Percentiles rank a stretch among this genome's conserved stretches.
phyloP scores from a whole-genome alignment of 2,797 vertebrate genomes.

The Betta splendens region DNA sequence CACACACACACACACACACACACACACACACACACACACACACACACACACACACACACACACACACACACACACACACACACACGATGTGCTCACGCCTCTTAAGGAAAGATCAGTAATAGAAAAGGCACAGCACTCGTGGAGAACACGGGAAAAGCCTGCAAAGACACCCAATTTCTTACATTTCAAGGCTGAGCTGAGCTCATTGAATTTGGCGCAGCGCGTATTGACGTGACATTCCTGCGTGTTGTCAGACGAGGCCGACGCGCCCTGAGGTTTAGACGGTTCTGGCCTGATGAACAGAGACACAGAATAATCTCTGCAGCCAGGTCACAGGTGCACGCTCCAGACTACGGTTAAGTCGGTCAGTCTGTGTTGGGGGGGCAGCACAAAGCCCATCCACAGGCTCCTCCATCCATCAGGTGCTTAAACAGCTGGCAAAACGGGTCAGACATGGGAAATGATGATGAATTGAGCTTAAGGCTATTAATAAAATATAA shows the following conservation, averaged over 20 bases:
- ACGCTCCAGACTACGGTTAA: conserved; percentile 68
- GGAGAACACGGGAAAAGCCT: not conserved
- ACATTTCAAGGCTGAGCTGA: conserved; percentile 5
- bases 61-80: no score
- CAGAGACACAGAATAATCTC: conserved; percentile 69
- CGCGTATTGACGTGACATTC: conserved; percentile 29
- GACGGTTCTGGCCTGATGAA: conserved; percentile 67
- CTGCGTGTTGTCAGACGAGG: conserved; percentile 16
- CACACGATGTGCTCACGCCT: no score
- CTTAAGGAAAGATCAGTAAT: conserved; percentile 9
- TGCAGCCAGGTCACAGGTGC: conserved; percentile 72
- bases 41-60: no score
- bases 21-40: no score
- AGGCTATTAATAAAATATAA: no score
- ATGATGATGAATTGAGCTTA: no score
- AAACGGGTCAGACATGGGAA: no score
- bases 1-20: no score
- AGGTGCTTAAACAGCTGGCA: no score
- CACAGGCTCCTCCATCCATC: conserved; percentile 29
- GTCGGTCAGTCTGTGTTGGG: conserved; percentile 60
- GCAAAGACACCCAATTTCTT: no score
- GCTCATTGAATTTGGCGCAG: no score
- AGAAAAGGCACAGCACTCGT: not conserved
- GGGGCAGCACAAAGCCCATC: conserved; percentile 39
- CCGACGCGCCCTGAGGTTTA: conserved; percentile 42